Conservation (phyloP, 2,888 invertebrate genomes). For the Lobophora halterata region DNA sequence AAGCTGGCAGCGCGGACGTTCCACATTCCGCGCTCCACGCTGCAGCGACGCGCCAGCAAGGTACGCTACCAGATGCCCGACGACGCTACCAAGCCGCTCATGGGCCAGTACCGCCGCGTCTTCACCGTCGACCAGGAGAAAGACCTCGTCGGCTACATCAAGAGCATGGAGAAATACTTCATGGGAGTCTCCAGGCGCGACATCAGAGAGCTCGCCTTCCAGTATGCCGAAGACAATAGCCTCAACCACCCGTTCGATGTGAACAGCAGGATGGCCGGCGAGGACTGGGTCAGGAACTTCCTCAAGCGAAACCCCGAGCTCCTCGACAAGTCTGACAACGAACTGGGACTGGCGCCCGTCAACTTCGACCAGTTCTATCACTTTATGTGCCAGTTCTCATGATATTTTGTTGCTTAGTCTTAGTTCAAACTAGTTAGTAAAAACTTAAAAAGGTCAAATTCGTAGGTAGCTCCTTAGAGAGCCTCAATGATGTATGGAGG, state of each 20-base stretch:
- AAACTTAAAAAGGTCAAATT: slow-evolving; percentile 47
- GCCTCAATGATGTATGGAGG: slow-evolving; percentile 46
- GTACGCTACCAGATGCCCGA: slow-evolving; percentile 69
- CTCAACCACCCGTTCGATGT: slow-evolving; percentile 72
- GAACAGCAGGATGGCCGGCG: slow-evolving; percentile 73
- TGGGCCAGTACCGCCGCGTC: slow-evolving; percentile 74
- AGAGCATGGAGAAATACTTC: slow-evolving; percentile 75
- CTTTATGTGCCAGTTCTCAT: slow-evolving; percentile 74
- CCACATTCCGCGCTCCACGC: slow-evolving; percentile 73
- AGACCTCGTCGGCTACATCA: slow-evolving; percentile 73
- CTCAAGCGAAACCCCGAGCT: slow-evolving; percentile 72
- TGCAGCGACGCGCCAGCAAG: slow-evolving; percentile 73
- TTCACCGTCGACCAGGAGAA: slow-evolving; percentile 75
- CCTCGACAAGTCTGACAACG: slow-evolving; percentile 60
- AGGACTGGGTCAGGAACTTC: slow-evolving; percentile 77
- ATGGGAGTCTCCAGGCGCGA: slow-evolving; percentile 74
- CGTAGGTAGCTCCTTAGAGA: slow-evolving; percentile 48
- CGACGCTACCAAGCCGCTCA: slow-evolving; percentile 68
- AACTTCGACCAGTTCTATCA: slow-evolving; percentile 78
- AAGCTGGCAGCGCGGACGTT: slow-evolving; percentile 73
- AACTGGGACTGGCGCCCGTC: slow-evolving; percentile 66
- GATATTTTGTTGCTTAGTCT: slow-evolving; percentile 48
- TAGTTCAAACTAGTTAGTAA: slow-evolving; percentile 39
- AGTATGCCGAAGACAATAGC: slow-evolving; percentile 71
- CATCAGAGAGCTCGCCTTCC: slow-evolving; percentile 73